Percentiles rank a stretch among this genome's conserved stretches.
Evolutionary conservation across 2,797 vertebrate species (phyloP).

Genomic region (Acrossocheilus fasciatus): DNA sequence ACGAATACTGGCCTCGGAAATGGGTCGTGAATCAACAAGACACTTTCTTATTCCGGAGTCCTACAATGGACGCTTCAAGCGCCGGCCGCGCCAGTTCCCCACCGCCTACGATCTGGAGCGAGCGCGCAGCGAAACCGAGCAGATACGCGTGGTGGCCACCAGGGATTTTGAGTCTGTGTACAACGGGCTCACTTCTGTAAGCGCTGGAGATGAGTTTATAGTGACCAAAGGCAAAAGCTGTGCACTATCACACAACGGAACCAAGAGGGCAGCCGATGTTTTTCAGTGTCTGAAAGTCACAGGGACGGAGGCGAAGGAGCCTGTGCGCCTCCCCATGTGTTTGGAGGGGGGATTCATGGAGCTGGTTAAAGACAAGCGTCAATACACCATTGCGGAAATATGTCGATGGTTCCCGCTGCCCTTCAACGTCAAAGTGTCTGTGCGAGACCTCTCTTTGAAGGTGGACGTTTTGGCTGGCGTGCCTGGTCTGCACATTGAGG

Average conservation of each 20-base stretch:
- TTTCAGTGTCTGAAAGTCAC: conserved; percentile 81
- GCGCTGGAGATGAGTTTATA: conserved; percentile 83
- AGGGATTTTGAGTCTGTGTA: conserved; percentile 76
- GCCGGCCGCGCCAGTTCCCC: conserved; percentile 82
- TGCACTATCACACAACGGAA: conserved; percentile 70
- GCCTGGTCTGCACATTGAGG: conserved; percentile 81
- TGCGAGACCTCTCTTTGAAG: conserved; percentile 81
- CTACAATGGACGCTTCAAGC: conserved; percentile 86
- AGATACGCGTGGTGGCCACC: conserved; percentile 84
- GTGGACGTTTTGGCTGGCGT: conserved; percentile 81
- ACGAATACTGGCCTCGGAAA: conserved; percentile 84
- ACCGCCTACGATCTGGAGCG: conserved; percentile 85
- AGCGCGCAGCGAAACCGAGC: conserved; percentile 78
- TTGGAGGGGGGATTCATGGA: conserved; percentile 87
- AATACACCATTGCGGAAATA: conserved; percentile 80
- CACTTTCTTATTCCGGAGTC: conserved; percentile 84
- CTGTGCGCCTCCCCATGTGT: conserved; percentile 79
- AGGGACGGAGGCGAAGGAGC: conserved; percentile 51
- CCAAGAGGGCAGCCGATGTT: conserved; percentile 67
- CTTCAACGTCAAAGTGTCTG: conserved; percentile 85
- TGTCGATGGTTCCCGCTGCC: conserved; percentile 80
- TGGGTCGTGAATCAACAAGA: conserved; percentile 77
- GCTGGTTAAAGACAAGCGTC: conserved; percentile 83
- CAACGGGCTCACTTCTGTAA: conserved; percentile 77
- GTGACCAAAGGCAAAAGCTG: conserved; percentile 73